Evolutionary conservation across 2,888 invertebrate genomes (phyloP).

Genomic region (Diogma glabrata): DNA sequence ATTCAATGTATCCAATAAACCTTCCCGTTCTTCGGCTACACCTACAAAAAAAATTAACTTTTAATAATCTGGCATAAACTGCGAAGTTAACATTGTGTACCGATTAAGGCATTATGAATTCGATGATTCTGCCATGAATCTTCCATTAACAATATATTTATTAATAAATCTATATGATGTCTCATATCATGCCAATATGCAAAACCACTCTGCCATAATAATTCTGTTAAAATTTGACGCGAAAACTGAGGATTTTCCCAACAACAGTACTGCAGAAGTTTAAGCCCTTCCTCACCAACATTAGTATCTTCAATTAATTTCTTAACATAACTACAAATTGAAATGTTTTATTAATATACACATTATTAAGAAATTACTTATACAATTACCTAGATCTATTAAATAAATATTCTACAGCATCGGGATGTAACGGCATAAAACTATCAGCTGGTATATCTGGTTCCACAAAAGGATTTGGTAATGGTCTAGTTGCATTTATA

Average conservation of each 20-base stretch:
- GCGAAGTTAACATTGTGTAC: too few species aligned
- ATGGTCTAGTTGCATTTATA: conserved; percentile 40
- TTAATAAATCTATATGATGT: conserved; percentile 80
- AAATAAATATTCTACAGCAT: conserved; percentile 73
- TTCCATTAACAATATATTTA: conserved; percentile 77
- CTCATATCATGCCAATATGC: conserved; percentile 91
- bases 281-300: conserved; percentile 80
- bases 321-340: conserved; percentile 63
- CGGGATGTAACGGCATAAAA: conserved; percentile 56
- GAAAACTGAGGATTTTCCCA: conserved; percentile 97
- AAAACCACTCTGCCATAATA: conserved; percentile 78
- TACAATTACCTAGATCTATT: conserved; percentile 58
- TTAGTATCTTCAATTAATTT: conserved; percentile 92
- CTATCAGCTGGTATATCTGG: conserved; percentile 40
- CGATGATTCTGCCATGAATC: conserved; percentile 95
- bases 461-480: conserved; percentile 68
- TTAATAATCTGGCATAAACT: conserved; percentile 12
- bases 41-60: conserved; percentile 30
- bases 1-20: conserved; percentile 84
- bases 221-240: conserved; percentile 73
- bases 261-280: conserved; percentile 83
- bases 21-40: conserved; percentile 71
- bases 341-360: conserved; percentile 2
- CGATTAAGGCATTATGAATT: conserved; percentile 87
- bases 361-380: neutral